These are phyloP conservation scores for Monoplex corrugatus DNA, from an alignment of 2,888 invertebrate genomes.

Conservation along the genomic window DNA sequence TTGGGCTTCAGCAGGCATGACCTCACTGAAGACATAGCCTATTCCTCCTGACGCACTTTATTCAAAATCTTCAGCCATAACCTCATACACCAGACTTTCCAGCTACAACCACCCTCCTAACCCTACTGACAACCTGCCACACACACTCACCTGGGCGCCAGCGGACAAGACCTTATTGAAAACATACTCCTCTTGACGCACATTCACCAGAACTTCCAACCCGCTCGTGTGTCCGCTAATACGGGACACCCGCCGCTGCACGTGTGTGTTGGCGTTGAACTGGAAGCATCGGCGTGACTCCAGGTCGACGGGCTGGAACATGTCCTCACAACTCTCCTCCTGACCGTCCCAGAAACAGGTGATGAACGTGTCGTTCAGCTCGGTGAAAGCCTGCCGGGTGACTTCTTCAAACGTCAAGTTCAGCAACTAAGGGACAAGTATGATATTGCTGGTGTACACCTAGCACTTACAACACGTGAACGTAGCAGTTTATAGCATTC, in stretches of 20 bases:
- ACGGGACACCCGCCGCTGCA: not conserved
- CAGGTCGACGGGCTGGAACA: conserved; percentile 16
- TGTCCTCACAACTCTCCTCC: conserved; percentile 13
- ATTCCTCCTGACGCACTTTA: no score
- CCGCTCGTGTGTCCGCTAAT: conserved; percentile 7
- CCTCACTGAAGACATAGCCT: no score
- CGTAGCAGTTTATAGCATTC: no score
- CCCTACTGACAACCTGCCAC: no score
- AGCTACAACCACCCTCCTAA: no score
- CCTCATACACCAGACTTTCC: no score
- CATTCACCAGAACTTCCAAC: conserved; percentile 19
- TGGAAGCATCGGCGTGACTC: conserved; percentile 31
- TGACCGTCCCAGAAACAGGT: conserved; percentile 35
- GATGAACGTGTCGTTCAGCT: conserved; percentile 12
- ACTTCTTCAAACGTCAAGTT: conserved; percentile 2
- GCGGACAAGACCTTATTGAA: not conserved
- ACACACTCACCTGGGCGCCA: conserved; percentile 12
- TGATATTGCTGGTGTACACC: no score
- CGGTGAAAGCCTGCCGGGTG: not conserved
- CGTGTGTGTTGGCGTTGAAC: conserved; percentile 25
- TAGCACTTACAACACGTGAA: no score
- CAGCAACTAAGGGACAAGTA: no score
- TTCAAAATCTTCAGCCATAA: no score
- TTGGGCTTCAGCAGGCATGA: no score
- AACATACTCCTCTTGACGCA: conserved; percentile 16